These are phyloP conservation scores for Trissonchulus latispiculum DNA, from an alignment of 2,888 invertebrate species.

Conservation along the genomic window DNA sequence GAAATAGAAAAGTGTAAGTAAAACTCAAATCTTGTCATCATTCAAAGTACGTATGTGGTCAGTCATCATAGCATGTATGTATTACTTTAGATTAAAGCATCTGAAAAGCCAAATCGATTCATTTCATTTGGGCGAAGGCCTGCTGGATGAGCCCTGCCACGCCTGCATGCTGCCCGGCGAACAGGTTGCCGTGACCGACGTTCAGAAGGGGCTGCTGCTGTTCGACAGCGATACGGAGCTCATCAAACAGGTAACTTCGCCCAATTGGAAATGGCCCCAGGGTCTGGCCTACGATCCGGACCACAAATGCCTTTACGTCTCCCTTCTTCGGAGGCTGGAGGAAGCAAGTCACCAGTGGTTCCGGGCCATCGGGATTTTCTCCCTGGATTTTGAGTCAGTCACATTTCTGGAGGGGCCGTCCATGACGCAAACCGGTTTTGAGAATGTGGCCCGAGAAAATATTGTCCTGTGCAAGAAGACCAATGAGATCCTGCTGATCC, in stretches of 20 bases:
- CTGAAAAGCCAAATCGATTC: conserved; percentile 23
- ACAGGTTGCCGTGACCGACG: conserved; percentile 23
- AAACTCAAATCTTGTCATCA: too few species aligned
- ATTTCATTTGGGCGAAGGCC: conserved; percentile 20
- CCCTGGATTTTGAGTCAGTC: conserved; percentile 1
- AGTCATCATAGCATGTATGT: too few species aligned
- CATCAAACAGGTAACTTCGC: neutral
- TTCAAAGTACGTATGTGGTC: too few species aligned
- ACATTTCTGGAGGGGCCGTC: conserved; percentile 15
- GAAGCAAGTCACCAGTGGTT: neutral
- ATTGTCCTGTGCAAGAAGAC: neutral
- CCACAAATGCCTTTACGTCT: neutral
- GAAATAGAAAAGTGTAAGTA: too few species aligned
- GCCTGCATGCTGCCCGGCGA: conserved; percentile 25
- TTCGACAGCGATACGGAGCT: conserved; percentile 22
- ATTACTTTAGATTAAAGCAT: conserved; percentile 19
- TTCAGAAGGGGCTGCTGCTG: conserved; percentile 20
- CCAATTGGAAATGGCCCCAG: conserved; percentile 26
- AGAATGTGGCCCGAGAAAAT: conserved; percentile 22
- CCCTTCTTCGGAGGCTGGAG: neutral
- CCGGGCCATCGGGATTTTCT: conserved; percentile 9
- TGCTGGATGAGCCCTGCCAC: conserved; percentile 21
- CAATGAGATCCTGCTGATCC: conserved; percentile 20
- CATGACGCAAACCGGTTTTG: conserved; percentile 1
- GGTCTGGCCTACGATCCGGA: conserved; percentile 23